phyloP scores from a whole-genome alignment of 2,113 vertebrate genomes.

The Orcinus orca region DNA sequence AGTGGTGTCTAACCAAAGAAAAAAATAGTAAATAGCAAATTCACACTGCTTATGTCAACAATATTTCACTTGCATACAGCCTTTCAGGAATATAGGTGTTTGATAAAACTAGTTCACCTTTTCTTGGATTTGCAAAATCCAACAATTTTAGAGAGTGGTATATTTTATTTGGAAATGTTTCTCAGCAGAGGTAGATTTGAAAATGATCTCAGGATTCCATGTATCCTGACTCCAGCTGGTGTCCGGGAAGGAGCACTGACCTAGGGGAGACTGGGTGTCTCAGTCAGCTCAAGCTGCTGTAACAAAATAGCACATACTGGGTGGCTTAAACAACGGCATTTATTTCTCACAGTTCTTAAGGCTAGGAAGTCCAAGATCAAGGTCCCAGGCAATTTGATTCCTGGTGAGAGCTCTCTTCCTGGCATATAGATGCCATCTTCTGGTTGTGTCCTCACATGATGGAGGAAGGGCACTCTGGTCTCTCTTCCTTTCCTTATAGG shows the following conservation, averaged over 20 bases:
- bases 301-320: background rate
- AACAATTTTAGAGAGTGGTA: background rate
- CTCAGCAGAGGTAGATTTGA: background rate
- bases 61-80: background rate
- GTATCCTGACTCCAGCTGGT: background rate
- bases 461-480: background rate
- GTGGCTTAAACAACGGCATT: background rate
- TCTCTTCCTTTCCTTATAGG: background rate
- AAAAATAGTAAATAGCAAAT: background rate
- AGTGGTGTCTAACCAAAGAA: too few species aligned
- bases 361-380: background rate
- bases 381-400: background rate
- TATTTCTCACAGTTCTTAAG: background rate
- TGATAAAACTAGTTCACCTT: background rate
- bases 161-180: conserved; percentile 15
- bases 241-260: background rate
- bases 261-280: background rate
- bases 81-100: background rate
- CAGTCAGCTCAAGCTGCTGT: background rate
- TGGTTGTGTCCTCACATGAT: background rate
- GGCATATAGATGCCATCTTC: background rate
- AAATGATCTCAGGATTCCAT: background rate
- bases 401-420: background rate
- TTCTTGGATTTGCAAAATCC: background rate
- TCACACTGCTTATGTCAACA: background rate